Base-by-base conservation (phyloP, 2,797 vertebrate species). In the Chaunax sp. region DNA sequence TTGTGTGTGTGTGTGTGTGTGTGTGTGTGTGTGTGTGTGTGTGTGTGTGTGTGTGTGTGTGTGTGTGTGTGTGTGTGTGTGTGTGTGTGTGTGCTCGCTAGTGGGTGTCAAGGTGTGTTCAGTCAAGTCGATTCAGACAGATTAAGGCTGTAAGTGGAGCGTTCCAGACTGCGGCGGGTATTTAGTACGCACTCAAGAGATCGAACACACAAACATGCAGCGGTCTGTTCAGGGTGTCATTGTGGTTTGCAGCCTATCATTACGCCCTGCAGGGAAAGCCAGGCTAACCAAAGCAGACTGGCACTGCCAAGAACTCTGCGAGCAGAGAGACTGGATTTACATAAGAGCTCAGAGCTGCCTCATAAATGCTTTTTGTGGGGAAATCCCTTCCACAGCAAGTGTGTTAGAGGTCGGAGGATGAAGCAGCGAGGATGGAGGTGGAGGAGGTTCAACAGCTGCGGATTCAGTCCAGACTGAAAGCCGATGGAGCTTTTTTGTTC, bases 201-300 rank as follows among this genome's bases (percentile, higher is more conserved):
- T 56, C 3, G 14, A 63, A 69, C 59, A 70, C 74, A 72, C 63
- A 61, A 12, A 66, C 72, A 72, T n/a, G 54, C 69, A 26, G 84
- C 25, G 86, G 87, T 88, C 51, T 75, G 81, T 44, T 72, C 80
- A 64, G 86, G 87, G 86, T 88, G 87, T 90, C 78, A 33, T 74
- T 85, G 87, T 45, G 89, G 88, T 89, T 83, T 86, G 60, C 68
- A 89, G 87, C 60, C 85, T 88, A 82, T 91, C 85, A 90, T 90
- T 89, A 90, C 15, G 56, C 82, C 83, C 80, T 74, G 73, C 64
- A 63, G 87, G 82, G 76, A 75, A 71, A 72, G 77, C 82, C 82
- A 77, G 79, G 61, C 76, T 81, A 78, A 87, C 89, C 86, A 56
- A 73, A 86, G 45, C 56, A 20, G 74, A 40, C 76, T 84, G 89